These are phyloP conservation scores for Cyprinus carpio DNA, from an alignment of 2,113 vertebrate species.

Conservation along the genomic window DNA sequence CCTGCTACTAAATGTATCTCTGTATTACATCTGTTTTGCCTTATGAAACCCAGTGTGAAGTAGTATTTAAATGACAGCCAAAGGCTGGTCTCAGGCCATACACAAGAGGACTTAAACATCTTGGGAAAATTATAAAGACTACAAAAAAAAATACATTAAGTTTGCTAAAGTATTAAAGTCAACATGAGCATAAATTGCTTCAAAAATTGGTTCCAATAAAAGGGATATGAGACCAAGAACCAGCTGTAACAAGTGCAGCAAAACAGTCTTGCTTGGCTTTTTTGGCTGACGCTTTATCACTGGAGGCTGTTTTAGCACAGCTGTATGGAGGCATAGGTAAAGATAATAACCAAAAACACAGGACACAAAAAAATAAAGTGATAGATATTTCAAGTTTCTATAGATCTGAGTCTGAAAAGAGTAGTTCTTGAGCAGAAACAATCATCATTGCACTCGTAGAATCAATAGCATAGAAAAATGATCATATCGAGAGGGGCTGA, in stretches of 20 bases:
- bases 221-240: not conserved
- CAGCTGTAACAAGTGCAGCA: slow-evolving; percentile 40
- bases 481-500: slow-evolving; percentile 56
- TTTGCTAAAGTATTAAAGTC: not conserved
- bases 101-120: slow-evolving; percentile 61
- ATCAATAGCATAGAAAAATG: slow-evolving; percentile 36
- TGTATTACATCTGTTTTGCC: slow-evolving; percentile 20
- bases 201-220: slow-evolving; percentile 7
- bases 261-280: slow-evolving; percentile 43
- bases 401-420: slow-evolving; percentile 14
- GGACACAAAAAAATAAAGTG: slow-evolving; percentile 11
- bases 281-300: slow-evolving; percentile 48
- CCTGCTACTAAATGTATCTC: not conserved
- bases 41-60: slow-evolving; percentile 31
- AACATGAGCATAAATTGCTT: not conserved
- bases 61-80: slow-evolving; percentile 33
- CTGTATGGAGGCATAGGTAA: slow-evolving; percentile 37
- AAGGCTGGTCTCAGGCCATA: slow-evolving; percentile 60
- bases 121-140: slow-evolving; percentile 47
- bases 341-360: slow-evolving; percentile 22
- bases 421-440: slow-evolving; percentile 19
- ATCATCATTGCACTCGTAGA: not conserved
- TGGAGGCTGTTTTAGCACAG: slow-evolving; percentile 13
- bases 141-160: slow-evolving; percentile 56
- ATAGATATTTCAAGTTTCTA: slow-evolving; percentile 16